phyloP scores from a whole-genome alignment of 2,888 invertebrate species.

The Seira sanloemensis region DNA sequence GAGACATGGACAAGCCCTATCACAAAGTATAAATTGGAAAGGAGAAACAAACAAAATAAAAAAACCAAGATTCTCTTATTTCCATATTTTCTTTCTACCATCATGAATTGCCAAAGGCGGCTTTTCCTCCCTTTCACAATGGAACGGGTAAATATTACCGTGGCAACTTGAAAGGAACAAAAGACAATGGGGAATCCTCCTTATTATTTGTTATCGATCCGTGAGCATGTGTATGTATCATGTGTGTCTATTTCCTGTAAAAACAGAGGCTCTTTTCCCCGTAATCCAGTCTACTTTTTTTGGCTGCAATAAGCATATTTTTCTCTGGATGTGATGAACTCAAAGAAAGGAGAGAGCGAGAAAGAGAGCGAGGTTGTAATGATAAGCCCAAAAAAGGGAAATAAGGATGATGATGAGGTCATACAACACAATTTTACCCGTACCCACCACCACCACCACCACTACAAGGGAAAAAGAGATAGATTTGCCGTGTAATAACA shows the following conservation, averaged over 20 bases:
- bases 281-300: too few species aligned
- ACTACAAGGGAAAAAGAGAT: too few species aligned
- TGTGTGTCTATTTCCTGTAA: too few species aligned
- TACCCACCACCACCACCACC: too few species aligned
- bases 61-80: neutral
- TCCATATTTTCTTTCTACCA: neutral
- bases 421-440: constrained; percentile 16
- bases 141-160: constrained; percentile 1
- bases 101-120: constrained; percentile 18
- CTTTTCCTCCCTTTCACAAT: neutral
- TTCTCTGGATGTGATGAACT: neutral
- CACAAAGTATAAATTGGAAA: neutral
- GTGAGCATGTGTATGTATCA: too few species aligned
- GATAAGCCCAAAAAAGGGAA: neutral
- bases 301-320: too few species aligned
- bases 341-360: neutral
- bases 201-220: constrained; percentile 15
- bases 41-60: constrained; percentile 10
- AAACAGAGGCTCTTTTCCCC: too few species aligned
- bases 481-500: constrained; percentile 19
- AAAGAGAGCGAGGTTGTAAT: neutral
- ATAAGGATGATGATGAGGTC: constrained; percentile 40
- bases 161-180: neutral
- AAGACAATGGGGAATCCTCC: constrained; percentile 9
- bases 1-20: constrained; percentile 26